Evolutionary conservation across 1,140 invertebrate species (phyloP), one percentile per base, ranked within the genome.

Genomic region (Drosophila pseudoobscura): DNA sequence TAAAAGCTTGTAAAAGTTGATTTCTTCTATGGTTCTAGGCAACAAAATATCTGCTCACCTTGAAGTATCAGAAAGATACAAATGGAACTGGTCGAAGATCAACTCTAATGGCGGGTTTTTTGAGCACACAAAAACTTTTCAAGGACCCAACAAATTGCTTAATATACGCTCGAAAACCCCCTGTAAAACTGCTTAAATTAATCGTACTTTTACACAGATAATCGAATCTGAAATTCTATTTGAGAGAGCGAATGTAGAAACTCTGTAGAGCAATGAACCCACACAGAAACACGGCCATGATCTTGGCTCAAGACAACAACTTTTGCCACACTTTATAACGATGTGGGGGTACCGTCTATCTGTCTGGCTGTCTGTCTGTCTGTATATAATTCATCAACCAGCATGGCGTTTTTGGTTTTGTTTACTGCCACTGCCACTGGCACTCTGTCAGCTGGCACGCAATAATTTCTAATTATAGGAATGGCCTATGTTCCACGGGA

Each of bases 401-500:
- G n/a, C n/a, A 29, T 35, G 6, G 44, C 20, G 20, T 22, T 13
- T 17, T 46, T 66, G 24, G 26, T 51, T 51, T 44, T 66, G 46
- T 15, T 17, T 24, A 20, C 20, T 20, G 20, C 20, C 20, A 20
- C 20, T 20, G 20, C 20, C 20, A 20, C 20, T 20, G 20, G 1
- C 20, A 20, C 20, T 20, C 20, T 20, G 20, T 20, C 1, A 20
- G 31, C 11, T 20, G 26, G 8, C n/a, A 69, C 52, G 20, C 65
- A 69, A 69, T 57, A 69, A 55, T 57, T 26, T 69, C 63, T 69
- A 57, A 69, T 69, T 50, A 69, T 69, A 69, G 63, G 49, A 57
- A 69, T 69, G 51, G 24, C 11, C 51, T 26, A 22, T 45, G 56
- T 49, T 41, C 17, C 49, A 17, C 1, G 15, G 31, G 31, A 31